These are phyloP conservation scores for Pyrocoelia pectoralis DNA, from an alignment of 2,888 invertebrate genomes.

Conservation along the genomic window DNA sequence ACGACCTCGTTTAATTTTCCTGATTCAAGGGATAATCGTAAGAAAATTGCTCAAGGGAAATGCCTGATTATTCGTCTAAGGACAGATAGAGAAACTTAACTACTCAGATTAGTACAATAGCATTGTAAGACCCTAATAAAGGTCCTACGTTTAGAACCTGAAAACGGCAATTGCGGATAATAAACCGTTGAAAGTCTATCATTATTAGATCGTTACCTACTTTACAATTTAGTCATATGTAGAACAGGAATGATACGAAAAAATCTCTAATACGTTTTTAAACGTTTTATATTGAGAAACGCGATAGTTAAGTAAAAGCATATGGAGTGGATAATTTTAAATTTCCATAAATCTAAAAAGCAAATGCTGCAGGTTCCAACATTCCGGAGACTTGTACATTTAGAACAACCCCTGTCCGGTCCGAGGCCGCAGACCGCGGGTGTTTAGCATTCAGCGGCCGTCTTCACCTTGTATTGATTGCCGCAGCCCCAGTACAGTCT, in stretches of 20 bases:
- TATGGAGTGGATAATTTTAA: slow-evolving; percentile 17
- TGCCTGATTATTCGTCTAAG: slow-evolving; percentile 36
- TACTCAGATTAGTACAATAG: slow-evolving; percentile 38
- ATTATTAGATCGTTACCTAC: slow-evolving; percentile 30
- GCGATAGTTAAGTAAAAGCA: neutral
- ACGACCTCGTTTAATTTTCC: slow-evolving; percentile 8
- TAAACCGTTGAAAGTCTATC: slow-evolving; percentile 31
- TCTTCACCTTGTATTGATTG: slow-evolving; percentile 73
- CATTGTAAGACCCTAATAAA: slow-evolving; percentile 37
- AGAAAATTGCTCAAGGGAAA: slow-evolving; percentile 27
- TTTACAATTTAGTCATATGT: slow-evolving; percentile 6
- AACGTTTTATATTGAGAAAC: neutral
- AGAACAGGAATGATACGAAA: neutral
- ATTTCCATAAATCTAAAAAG: slow-evolving; percentile 23
- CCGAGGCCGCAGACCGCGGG: slow-evolving; percentile 54
- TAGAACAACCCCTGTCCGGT: slow-evolving; percentile 41
- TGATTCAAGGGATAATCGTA: slow-evolving; percentile 20
- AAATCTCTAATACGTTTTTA: neutral
- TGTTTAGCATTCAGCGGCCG: slow-evolving; percentile 69
- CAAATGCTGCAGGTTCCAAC: slow-evolving; percentile 27
- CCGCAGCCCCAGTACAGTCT: slow-evolving; percentile 57
- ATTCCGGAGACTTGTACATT: slow-evolving; percentile 40
- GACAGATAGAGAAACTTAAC: slow-evolving; percentile 41
- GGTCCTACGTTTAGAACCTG: slow-evolving; percentile 41
- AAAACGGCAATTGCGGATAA: slow-evolving; percentile 41